phyloP scores from a whole-genome alignment of 1,140 invertebrate species.

The Ceratina japonica region DNA sequence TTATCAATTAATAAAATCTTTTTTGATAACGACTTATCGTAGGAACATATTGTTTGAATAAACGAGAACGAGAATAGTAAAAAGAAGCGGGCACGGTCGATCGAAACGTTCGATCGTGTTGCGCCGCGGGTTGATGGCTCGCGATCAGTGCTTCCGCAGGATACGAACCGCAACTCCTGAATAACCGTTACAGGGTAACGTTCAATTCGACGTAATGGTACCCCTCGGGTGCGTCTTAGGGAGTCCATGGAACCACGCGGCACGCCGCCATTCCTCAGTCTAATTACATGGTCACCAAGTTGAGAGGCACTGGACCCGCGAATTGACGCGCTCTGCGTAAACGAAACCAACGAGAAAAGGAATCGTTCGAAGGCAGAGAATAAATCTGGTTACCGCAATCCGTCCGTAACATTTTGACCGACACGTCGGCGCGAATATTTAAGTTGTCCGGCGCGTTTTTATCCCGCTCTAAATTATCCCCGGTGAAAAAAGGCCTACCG shows the following conservation, averaged over 20 bases:
- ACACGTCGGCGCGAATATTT: neutral
- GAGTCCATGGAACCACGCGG: slow-evolving; percentile 36
- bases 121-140: slow-evolving; percentile 62
- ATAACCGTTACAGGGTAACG: slow-evolving; percentile 64
- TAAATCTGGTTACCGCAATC: neutral
- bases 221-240: slow-evolving; percentile 51
- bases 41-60: too few species aligned
- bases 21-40: too few species aligned
- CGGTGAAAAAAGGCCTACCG: neutral
- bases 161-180: slow-evolving; percentile 62
- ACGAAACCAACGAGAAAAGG: slow-evolving; percentile 19
- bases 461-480: neutral
- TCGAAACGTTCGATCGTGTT: slow-evolving; percentile 55
- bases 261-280: slow-evolving; percentile 56
- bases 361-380: too few species aligned
- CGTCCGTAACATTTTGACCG: neutral
- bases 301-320: slow-evolving; percentile 3
- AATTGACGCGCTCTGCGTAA: slow-evolving; percentile 29
- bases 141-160: slow-evolving; percentile 68
- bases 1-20: too few species aligned
- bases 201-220: slow-evolving; percentile 64
- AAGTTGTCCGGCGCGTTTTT: neutral
- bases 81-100: slow-evolving; percentile 21
- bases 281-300: slow-evolving; percentile 58
- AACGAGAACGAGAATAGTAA: too few species aligned